Evolutionary conservation across 2,797 vertebrate species (phyloP), one percentile per base, ranked within the genome.

Genomic region (Enteromius trimaculatus): DNA sequence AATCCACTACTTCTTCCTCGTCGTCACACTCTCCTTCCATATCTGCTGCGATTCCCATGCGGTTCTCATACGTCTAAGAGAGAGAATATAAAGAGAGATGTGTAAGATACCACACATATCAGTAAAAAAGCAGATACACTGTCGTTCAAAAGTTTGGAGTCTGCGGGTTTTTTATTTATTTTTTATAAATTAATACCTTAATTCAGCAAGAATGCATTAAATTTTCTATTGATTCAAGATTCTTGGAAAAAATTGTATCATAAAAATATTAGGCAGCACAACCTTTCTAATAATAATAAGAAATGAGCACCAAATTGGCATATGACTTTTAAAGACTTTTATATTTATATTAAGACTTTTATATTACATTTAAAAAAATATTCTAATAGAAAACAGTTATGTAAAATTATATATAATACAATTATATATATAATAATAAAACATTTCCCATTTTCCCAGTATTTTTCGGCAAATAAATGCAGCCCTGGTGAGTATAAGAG

Each of bases 1-100:
- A 96, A 90, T 98, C 97, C 0, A 94, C 96, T 31, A 90, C 95
- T 0, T 98, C 96, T 1, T 97, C 96, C 0, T 95, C 96, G 64
- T 96, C 96, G 77, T 93, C 91, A 1, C 78, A 94, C 47, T 95
- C 90, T 3, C 92, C 91, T 83, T 94, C 93, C 4, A 91, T 95
- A 86, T 95, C 93, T 0, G 93, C 92, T 0, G 93, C 89, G 71
- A 94, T 92, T 62, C 94, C 95, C 94, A 95, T 90, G 49, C 93
- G 95, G 84, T 94, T 94, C 86, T 96, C 94, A 7, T 93, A 96
- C 51, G 95, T 91, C 95, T 96, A 88, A 1, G 21, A 62, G 62
- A 77, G 16, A 86, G 81, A 64, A 86, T 49, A 11, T 6, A 68
- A 23, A 75, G 16, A 77, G 23, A 81, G 23, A 75, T 4, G 4